Evolutionary conservation across 1,140 invertebrate genomes (phyloP), one percentile per base, ranked within the genome.

Genomic region (Archegozetes longisetosus): DNA sequence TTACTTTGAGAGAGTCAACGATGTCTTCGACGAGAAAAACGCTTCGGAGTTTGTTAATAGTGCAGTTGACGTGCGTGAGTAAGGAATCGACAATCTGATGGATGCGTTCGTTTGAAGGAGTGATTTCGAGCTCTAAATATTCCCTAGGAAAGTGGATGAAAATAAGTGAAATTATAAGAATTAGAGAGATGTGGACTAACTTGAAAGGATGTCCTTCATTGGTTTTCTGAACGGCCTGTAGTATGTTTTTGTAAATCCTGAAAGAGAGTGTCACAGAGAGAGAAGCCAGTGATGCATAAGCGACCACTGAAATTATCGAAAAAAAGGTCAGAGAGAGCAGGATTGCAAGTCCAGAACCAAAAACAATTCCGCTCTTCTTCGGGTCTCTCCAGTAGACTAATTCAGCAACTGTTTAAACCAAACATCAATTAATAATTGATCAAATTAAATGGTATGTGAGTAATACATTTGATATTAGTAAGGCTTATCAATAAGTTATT

Each of bases 151-250:
- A 70, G 61, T n/a, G 32, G 49, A 57, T 64, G 60, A 60, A 63
- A 57, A 50, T 53, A n/a, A n/a, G n/a, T n/a, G 53, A 59, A 22
- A 53, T 23, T 48, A 20, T 28, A 40, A 54, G 26, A 52, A 13
- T 23, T n/a, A n/a, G n/a, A n/a, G n/a, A n/a, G n/a, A 4, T 55
- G 40, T 28, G 14, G 40, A 77, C 80, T 83, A 73, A 92, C 89
- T 94, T 91, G 83, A 97, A 97, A 60, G 94, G 92, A 75, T 98
- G 90, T 71, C 88, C 89, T 70, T 95, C 91, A 66, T 85, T 84
- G 64, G 90, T 93, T 75, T 98, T 98, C 75, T 97, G 91, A 64
- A 98, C 83, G 64, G 91, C 90, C 70, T 91, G 87, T 71, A 95
- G 80, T 65, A 96, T 82, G 71, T 85, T 88, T 78, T 93, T 95